Conservation (phyloP, 2,888 invertebrate species). For the Laothoe populi region DNA sequence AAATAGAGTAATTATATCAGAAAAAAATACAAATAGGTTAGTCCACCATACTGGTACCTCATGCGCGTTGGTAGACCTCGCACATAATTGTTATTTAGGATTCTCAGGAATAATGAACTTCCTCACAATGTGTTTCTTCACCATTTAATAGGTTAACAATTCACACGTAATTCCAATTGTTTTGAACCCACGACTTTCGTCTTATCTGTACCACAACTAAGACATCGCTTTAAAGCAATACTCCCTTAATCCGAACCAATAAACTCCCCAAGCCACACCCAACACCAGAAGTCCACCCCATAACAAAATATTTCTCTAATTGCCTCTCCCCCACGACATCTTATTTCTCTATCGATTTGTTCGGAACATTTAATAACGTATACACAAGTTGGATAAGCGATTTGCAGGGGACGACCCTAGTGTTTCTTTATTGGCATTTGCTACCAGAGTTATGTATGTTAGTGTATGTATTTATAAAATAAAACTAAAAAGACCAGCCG, state of each 20-base stretch:
- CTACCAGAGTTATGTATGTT: background rate
- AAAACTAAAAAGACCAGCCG: too few species aligned
- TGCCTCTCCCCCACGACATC: background rate
- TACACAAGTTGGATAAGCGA: background rate
- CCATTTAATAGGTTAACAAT: too few species aligned
- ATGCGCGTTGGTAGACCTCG: too few species aligned
- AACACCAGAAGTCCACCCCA: background rate
- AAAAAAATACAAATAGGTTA: too few species aligned
- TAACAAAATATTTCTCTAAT: conserved; percentile 3
- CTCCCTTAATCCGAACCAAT: background rate
- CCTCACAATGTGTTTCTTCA: too few species aligned
- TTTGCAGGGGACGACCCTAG: background rate
- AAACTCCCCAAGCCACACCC: too few species aligned
- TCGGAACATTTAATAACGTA: background rate
- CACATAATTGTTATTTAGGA: too few species aligned
- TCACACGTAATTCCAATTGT: too few species aligned
- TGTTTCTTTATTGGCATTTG: background rate
- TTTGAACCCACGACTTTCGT: too few species aligned
- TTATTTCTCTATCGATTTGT: conserved; percentile 15
- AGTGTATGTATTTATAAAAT: background rate
- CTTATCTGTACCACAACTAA: background rate
- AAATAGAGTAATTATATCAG: too few species aligned
- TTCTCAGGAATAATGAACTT: too few species aligned
- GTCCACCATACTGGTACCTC: too few species aligned
- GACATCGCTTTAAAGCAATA: background rate